Evolutionary conservation across 2,888 invertebrate species (phyloP), one percentile per base, ranked within the genome.

Genomic region (Clitarchus hookeri): DNA sequence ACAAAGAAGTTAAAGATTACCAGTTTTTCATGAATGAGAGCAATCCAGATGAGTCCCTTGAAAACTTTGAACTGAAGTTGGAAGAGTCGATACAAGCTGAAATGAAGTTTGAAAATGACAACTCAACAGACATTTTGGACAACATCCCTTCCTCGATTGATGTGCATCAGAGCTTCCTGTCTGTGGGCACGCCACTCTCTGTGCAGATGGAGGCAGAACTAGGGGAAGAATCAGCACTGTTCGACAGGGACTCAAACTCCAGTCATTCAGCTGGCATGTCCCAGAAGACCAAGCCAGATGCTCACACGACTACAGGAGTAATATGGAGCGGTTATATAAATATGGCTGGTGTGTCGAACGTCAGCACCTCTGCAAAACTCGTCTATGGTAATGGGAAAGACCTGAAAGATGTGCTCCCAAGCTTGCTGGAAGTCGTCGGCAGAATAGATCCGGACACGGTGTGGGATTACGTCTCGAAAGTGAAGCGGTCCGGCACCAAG

Each of bases 401-500:
- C 88, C 92, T 96, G 36, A 94, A 95, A 89, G 94, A 95, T 89
- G 96, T 96, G 90, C 92, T 98, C 65, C 95, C 96, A 8, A 93
- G 95, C 84, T 95, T 96, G 86, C 92, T 98, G 44, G 96, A 96
- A 90, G 96, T 99, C 65, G 97, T 98, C 23, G 99, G 99, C 0
- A 94, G 99, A 89, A 98, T 99, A 90, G 95, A 95, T 85, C 97
- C 97, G 0, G 96, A 96, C 19, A 97, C 96, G 19, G 98, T 94
- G 11, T 98, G 97, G 97, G 98, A 98, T 87, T 99, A 99, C 90
- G 95, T 99, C 86, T 94, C 94, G 65, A 97, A 98, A 92, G 97
- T 98, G 93, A 97, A 96, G 90, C 96, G 96, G 90, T 95, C 96
- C 80, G 96, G 96, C 84, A 96, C 96, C 87, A 98, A 98, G 92